Evolutionary conservation across 2,797 vertebrate genomes (phyloP), one percentile per base, ranked within the genome.

Genomic region (Percopsis omiscomaycus): DNA sequence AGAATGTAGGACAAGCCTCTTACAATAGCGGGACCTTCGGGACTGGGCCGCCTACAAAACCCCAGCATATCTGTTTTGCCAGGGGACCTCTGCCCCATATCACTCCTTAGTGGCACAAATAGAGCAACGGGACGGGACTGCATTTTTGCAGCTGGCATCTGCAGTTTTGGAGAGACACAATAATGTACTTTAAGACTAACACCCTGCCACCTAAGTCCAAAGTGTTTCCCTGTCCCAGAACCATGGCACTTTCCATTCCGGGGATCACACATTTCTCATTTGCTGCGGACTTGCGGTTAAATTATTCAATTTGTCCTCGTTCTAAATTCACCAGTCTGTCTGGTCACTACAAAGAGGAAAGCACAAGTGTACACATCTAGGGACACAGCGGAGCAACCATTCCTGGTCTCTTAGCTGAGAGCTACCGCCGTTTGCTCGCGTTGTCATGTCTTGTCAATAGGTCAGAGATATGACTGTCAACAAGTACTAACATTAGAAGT

Each of bases 1-100:
- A 78, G 82, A 76, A 67, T 66, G 75, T 68, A 50, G 64, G 83
- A 80, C 77, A 77, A 77, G 60, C 10, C 84, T 88, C 79, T 81
- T 78, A 73, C 71, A 77, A 74, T 14, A 4, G 66, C 68, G 79
- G 72, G 72, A 85, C 81, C 82, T 68, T 56, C 32, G 46, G 53
- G 54, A 56, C 53, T 57, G 74, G 61, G 68, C 65, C 70, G n/a
- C 44, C 61, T 69, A 49, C 68, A 57, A 80, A 68, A 68, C 68
- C 65, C 55, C 64, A 59, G 66, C 74, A 72, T 52, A 58, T 71
- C 42, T 57, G 29, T 64, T 78, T 63, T 59, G 56, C 74, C 76
- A 68, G 61, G 59, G 8, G 8, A 74, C 59, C 66, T 75, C 63
- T 56, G 44, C 4, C 32, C 75, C 75, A 64, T 67, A 71, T 72